Evolutionary conservation across 2,113 vertebrate genomes (phyloP).

Genomic region (Cottus gobio): DNA sequence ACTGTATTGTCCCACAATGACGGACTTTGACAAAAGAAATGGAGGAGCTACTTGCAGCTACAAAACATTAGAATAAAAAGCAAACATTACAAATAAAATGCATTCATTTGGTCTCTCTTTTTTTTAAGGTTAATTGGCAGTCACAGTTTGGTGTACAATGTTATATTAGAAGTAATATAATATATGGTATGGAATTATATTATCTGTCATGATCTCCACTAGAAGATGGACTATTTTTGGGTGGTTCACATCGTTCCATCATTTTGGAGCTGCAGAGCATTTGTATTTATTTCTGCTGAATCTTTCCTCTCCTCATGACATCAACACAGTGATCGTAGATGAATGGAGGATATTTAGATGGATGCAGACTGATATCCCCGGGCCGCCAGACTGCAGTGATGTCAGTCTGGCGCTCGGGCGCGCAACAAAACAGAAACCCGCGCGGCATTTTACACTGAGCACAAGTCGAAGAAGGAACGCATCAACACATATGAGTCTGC

Average conservation of each 20-base stretch:
- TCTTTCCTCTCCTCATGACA: constrained; percentile 43
- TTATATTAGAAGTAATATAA: too few species aligned
- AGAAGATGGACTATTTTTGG: neutral
- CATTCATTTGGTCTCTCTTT: neutral
- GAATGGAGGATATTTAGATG: constrained; percentile 44
- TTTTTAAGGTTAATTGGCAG: neutral
- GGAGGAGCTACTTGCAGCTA: neutral
- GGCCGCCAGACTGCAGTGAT: constrained; percentile 25
- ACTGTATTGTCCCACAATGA: neutral
- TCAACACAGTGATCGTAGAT: constrained; percentile 38
- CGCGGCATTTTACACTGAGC: neutral
- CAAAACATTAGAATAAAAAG: neutral
- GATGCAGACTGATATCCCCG: constrained; percentile 46
- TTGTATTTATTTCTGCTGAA: constrained; percentile 57
- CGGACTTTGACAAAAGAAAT: too few species aligned
- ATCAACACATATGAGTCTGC: neutral
- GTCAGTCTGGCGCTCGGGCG: constrained; percentile 39
- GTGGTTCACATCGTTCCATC: neutral
- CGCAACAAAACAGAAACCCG: neutral
- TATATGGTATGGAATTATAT: neutral
- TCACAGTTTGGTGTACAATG: neutral
- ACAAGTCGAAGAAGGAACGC: neutral
- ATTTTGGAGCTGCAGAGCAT: neutral
- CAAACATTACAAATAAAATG: neutral
- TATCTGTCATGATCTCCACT: constrained; percentile 1